phyloP scores from a whole-genome alignment of 2,888 invertebrate genomes.

The Acleris laterana region DNA sequence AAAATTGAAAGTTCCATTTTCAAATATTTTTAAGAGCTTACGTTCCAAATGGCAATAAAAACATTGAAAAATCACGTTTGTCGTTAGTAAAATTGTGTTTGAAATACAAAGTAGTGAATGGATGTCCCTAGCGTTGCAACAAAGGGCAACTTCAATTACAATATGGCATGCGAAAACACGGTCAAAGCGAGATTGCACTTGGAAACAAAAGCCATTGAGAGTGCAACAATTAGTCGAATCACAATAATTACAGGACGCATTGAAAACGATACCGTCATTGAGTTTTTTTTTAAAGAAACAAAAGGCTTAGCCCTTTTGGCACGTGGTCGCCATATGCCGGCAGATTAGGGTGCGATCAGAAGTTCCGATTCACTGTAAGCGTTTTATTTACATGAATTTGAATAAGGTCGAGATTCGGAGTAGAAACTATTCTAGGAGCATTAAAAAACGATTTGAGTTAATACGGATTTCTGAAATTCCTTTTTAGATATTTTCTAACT shows the following conservation, averaged over 20 bases:
- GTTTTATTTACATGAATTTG: constrained; percentile 38
- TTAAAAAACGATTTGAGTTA: constrained; percentile 34
- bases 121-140: constrained; percentile 40
- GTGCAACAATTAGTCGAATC: constrained; percentile 78
- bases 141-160: constrained; percentile 70
- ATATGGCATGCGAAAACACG: constrained; percentile 72
- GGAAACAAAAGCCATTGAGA: constrained; percentile 68
- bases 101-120: constrained; percentile 14
- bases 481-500: too few relatives aligned
- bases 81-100: constrained; percentile 22
- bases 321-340: constrained; percentile 72
- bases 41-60: constrained; percentile 20
- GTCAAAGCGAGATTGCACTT: constrained; percentile 74
- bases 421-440: constrained; percentile 27
- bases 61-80: constrained; percentile 19
- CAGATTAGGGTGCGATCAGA: constrained; percentile 52
- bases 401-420: constrained; percentile 35
- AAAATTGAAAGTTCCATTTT: constrained; percentile 29
- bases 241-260: constrained; percentile 74
- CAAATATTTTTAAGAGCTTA: constrained; percentile 32
- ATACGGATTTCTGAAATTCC: constrained; percentile 20
- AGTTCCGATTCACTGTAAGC: constrained; percentile 45
- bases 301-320: constrained; percentile 72
- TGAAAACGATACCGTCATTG: constrained; percentile 79
- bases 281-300: constrained; percentile 67